Evolutionary conservation across 2,797 vertebrate species (phyloP), one percentile per base, ranked within the genome.

Genomic region (Manis crassicaudata): DNA sequence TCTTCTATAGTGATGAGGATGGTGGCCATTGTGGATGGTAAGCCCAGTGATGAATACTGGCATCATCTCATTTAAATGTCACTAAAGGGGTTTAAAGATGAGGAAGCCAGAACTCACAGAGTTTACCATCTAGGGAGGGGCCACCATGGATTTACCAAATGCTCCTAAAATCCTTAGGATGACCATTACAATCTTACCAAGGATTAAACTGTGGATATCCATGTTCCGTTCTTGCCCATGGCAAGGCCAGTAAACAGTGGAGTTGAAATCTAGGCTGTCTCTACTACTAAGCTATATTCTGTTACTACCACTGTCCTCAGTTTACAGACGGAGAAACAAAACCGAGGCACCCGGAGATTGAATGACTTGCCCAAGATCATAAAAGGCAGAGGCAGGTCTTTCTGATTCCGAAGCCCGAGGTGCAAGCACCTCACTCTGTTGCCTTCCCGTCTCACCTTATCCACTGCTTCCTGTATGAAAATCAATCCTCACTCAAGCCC

Each of bases 261-360:
- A 52, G 23, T 67, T 92, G 63, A 79, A 92, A 62, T 60, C 14
- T 23, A 72, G 73, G 12, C 62, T 14, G 35, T 70, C n/a, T 46
- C 76, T 60, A 6, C 81, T n/a, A 23, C 40, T n/a, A 16, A 7
- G 20, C 7, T 50, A 11, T 8, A 18, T 68, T 3, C 62, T 73
- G 0, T 81, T 85, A 37, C 29, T 88, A 35, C 37, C 67, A 29
- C n/a, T 63, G 27, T 67, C 68, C 58, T 72, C n/a, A 43, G 73
- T 92, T 90, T 79, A 13, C 17, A 76, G 9, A 56, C 29, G 35
- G 70, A 14, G 32, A 92, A 86, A 52, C 77, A 23, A 92, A 86
- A 52, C 77, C 25, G 46, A 60, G 54, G 29, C n/a, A 67, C 62
- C 52, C 16, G 58, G 50, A 60, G 7, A 72, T 16, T 46, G 17